Evolutionary conservation across 2,888 invertebrate genomes (phyloP).

Genomic region (Diarsia brunnea): DNA sequence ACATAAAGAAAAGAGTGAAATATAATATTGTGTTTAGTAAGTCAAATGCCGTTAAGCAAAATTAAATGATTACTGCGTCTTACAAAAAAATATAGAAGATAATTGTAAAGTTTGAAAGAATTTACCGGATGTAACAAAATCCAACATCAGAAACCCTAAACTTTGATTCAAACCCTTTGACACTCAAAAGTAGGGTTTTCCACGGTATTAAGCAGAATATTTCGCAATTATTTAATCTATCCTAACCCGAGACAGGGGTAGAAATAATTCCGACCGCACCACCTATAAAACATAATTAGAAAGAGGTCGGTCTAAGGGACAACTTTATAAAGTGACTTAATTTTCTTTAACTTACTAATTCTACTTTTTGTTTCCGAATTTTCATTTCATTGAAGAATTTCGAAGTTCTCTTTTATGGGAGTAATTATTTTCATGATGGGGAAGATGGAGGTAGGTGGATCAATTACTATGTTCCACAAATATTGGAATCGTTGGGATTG

Average conservation of each 20-base stretch:
- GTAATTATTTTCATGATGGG: conserved; percentile 41
- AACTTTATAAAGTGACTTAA: conserved; percentile 74
- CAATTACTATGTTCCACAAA: background rate
- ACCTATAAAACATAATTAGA: conserved; percentile 77
- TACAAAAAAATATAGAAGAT: background rate
- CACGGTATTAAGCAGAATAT: conserved; percentile 38
- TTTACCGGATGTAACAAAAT: background rate
- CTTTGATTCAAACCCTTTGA: conserved; percentile 6
- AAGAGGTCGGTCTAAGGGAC: conserved; percentile 65
- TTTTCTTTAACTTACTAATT: conserved; percentile 68
- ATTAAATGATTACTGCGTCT: background rate
- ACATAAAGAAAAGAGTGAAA: background rate
- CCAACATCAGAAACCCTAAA: background rate
- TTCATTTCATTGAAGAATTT: conserved; percentile 58
- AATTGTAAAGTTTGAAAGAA: background rate
- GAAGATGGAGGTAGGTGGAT: background rate
- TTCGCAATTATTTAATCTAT: conserved; percentile 47
- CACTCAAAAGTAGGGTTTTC: conserved; percentile 19
- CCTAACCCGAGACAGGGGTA: conserved; percentile 18
- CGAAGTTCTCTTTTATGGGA: conserved; percentile 5
- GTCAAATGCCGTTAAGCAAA: background rate
- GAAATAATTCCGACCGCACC: conserved; percentile 58
- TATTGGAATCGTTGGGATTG: too few relatives aligned
- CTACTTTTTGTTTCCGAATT: conserved; percentile 60
- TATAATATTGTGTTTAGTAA: too few relatives aligned